phyloP scores from a whole-genome alignment of 2,888 invertebrate genomes.

The Pandemis corylana region DNA sequence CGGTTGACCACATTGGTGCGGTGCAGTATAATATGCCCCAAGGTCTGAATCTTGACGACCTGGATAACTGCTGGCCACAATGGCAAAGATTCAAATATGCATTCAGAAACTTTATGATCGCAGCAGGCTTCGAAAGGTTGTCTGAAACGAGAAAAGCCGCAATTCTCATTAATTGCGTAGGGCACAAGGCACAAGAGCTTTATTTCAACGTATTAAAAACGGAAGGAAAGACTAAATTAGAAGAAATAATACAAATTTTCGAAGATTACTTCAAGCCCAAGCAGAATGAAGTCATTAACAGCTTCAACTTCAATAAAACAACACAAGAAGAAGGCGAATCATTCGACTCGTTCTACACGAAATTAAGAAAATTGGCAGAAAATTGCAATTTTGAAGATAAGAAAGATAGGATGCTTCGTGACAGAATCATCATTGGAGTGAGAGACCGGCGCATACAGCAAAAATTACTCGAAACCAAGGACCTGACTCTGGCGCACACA shows the following conservation, averaged over 20 bases:
- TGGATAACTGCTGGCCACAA: no score
- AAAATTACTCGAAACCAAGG: constrained; percentile 19
- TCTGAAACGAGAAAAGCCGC: background rate
- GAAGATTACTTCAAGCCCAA: background rate
- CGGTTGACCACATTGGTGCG: no score
- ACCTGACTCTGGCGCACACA: constrained; percentile 2
- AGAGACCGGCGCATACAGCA: constrained; percentile 8
- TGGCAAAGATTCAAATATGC: no score
- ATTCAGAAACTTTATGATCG: background rate
- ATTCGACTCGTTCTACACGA: constrained; percentile 11
- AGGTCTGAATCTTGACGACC: no score
- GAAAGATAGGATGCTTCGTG: constrained; percentile 31
- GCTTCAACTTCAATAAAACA: constrained; percentile 14
- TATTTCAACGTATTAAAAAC: background rate
- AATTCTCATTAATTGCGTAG: background rate
- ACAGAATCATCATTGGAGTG: constrained; percentile 27
- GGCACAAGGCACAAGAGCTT: background rate
- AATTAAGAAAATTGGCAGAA: constrained; percentile 16
- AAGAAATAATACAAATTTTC: background rate
- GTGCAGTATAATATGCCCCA: no score
- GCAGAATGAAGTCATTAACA: constrained; percentile 26
- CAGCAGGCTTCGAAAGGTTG: background rate
- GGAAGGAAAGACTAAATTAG: background rate
- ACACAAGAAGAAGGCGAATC: constrained; percentile 14
- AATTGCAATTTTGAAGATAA: constrained; percentile 23